Conservation (phyloP, 1,140 invertebrate genomes). For the Teleopsis dalmanni region DNA sequence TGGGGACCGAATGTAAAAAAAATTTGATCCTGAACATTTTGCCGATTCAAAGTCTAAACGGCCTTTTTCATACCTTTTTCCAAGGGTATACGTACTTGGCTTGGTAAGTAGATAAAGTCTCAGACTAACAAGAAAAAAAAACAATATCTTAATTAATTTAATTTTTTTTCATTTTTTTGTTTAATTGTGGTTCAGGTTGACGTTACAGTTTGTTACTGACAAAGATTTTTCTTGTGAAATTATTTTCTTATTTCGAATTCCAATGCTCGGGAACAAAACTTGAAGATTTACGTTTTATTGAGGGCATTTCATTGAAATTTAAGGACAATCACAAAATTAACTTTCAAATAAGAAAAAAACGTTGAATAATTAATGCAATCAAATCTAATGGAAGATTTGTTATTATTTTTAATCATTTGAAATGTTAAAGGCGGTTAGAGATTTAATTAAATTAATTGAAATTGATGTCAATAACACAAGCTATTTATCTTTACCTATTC, state of each 20-base stretch:
- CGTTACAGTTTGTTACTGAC: slow-evolving; percentile 35
- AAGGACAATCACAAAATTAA: too few relatives aligned
- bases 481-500: too few relatives aligned
- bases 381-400: too few relatives aligned
- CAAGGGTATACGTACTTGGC: slow-evolving; percentile 60
- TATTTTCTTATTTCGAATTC: slow-evolving; percentile 31
- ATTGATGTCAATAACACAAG: too few relatives aligned
- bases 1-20: slow-evolving; percentile 55
- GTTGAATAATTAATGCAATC: too few relatives aligned
- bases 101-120: slow-evolving; percentile 43
- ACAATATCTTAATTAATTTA: not conserved
- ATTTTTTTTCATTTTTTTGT: not conserved
- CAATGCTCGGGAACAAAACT: too few relatives aligned
- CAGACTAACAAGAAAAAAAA: not conserved
- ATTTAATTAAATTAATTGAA: too few relatives aligned
- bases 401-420: too few relatives aligned
- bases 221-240: slow-evolving; percentile 34
- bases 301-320: too few relatives aligned
- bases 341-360: too few relatives aligned
- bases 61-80: slow-evolving; percentile 66
- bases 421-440: too few relatives aligned
- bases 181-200: slow-evolving; percentile 17
- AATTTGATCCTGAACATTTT: slow-evolving; percentile 73
- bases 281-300: too few relatives aligned
- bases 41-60: slow-evolving; percentile 41